Evolutionary conservation across 2,888 invertebrate species (phyloP), one percentile per base, ranked within the genome.

Genomic region (Acanthacorydalis orientalis): DNA sequence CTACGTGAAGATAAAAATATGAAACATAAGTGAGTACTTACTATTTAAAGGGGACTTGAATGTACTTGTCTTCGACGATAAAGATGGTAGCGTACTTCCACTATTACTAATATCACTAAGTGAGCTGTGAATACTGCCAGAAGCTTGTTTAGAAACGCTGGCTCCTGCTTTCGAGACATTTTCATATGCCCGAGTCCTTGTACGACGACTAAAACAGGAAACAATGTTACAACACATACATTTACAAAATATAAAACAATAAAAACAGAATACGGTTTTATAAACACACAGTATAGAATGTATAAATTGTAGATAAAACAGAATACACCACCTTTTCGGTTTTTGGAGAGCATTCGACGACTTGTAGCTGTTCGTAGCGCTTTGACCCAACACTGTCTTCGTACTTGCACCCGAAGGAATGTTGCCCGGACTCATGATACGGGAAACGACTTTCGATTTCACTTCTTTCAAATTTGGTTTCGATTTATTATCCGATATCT

Each of bases 381-480:
- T 31, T 41, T 41, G 16, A 43, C 35, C 46, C 12, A 33, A 31
- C 10, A 31, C 42, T 16, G 42, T 42, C 23, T 43, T 23, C 40
- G 12, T 14, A 31, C 12, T 37, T 35, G 23, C 37, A 44, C 31
- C 34, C 39, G 46, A 23, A 23, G 23, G 23, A 23, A 23, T 47
- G 32, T 31, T 48, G 31, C 44, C 50, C 47, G 53, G 50, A 48
- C 50, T 52, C 50, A 69, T 68, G 57, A 68, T 68, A 15, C 70
- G 69, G 58, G 76, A 74, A 53, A 74, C 73, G 51, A 89, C 82
- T 66, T 87, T 84, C 43, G 91, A 87, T 65, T 91, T 92, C 34
- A 92, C 83, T 62, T 92, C 90, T 65, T 85, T 87, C 54, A 79
- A 69, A 53, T 80, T 78, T 10, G 81, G 77, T 60, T 83, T 82